phyloP scores from a whole-genome alignment of 2,113 vertebrate genomes.

The Malurus cyaneus region DNA sequence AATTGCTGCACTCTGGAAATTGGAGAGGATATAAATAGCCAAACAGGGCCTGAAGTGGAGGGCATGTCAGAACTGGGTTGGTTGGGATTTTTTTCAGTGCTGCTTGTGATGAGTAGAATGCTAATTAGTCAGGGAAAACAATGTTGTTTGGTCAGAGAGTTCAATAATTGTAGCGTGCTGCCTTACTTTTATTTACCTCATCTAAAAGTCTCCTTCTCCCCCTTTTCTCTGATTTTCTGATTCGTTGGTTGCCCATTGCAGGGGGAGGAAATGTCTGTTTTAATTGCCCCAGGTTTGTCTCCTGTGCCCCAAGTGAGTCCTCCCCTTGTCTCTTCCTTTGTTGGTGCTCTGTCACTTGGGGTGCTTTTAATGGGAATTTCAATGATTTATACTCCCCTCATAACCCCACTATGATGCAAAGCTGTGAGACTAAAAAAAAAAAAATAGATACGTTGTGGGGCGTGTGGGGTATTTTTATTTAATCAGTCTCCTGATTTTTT shows the following conservation, averaged over 20 bases:
- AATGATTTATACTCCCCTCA: background rate
- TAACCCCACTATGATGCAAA: background rate
- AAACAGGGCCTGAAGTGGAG: background rate
- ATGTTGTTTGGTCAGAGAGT: background rate
- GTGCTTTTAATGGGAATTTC: background rate
- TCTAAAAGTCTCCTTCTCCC: background rate
- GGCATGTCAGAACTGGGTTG: background rate
- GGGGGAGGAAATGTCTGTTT: background rate
- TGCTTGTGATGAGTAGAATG: background rate
- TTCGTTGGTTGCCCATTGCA: background rate
- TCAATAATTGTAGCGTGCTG: background rate
- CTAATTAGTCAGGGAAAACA: background rate
- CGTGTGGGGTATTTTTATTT: background rate
- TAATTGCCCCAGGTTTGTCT: background rate
- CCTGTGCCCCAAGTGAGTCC: background rate
- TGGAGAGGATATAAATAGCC: background rate
- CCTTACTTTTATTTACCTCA: background rate
- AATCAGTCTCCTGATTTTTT: background rate
- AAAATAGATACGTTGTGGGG: accelerated
- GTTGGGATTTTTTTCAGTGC: background rate
- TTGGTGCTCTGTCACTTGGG: background rate
- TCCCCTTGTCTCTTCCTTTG: background rate
- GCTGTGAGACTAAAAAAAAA: background rate
- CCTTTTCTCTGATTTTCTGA: background rate
- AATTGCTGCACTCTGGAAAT: background rate